These are phyloP conservation scores for Cyprinella venusta DNA, from an alignment of 2,797 vertebrate species.

Conservation along the genomic window DNA sequence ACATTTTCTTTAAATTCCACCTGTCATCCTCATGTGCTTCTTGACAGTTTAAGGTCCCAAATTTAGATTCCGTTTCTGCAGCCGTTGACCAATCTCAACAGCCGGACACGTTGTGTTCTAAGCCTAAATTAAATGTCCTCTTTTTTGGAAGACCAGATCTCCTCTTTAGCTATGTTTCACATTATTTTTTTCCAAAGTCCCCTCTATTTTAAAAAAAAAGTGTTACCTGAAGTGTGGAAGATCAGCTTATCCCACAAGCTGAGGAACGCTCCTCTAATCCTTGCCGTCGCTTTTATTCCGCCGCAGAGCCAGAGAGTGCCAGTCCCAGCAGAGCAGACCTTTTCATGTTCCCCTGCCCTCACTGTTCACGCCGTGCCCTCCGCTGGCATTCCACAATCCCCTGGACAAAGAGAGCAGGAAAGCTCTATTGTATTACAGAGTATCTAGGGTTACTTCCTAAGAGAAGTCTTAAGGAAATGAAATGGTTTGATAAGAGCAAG, in stretches of 20 bases:
- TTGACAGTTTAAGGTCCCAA: slow-evolving; percentile 15
- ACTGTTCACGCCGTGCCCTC: slow-evolving; percentile 35
- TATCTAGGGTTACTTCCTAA: slow-evolving; percentile 53
- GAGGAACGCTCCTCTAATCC: slow-evolving; percentile 63
- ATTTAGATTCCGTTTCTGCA: slow-evolving; percentile 46
- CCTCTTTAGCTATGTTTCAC: slow-evolving; percentile 47
- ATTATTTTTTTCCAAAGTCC: slow-evolving; percentile 49
- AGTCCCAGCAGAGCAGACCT: slow-evolving; percentile 57
- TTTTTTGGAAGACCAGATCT: slow-evolving; percentile 33
- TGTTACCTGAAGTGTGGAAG: slow-evolving; percentile 59
- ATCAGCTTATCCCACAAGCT: slow-evolving; percentile 61
- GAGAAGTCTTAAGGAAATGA: slow-evolving; percentile 43
- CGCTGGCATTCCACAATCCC: slow-evolving; percentile 54
- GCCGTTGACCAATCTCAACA: slow-evolving; percentile 29
- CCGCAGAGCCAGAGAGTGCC: slow-evolving; percentile 46
- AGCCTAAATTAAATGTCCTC: slow-evolving; percentile 48
- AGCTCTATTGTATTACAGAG: slow-evolving; percentile 49
- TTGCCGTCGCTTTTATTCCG: slow-evolving; percentile 36
- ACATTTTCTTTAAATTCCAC: slow-evolving; percentile 39
- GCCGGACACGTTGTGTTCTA: slow-evolving; percentile 26
- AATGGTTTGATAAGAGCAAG: slow-evolving; percentile 53
- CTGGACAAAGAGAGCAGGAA: slow-evolving; percentile 53
- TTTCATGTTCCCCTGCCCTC: slow-evolving; percentile 53
- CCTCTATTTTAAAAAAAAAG: slow-evolving; percentile 50
- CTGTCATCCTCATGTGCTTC: slow-evolving; percentile 27